Evolutionary conservation across 2,888 invertebrate genomes (phyloP).

Genomic region (Anoncus sp.): DNA sequence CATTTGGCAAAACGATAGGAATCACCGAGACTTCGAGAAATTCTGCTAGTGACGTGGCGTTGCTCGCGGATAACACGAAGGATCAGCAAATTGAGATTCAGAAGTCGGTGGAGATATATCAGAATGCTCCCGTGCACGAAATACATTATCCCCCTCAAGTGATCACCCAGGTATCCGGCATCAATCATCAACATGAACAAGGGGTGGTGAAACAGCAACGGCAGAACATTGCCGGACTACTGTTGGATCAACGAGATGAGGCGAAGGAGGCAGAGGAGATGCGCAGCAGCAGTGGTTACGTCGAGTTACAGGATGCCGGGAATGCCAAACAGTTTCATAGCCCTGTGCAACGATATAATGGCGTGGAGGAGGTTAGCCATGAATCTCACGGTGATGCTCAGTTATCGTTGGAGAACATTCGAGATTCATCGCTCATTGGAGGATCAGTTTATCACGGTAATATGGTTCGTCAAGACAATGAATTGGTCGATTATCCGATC

Average conservation of each 20-base stretch:
- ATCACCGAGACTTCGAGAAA: constrained; percentile 7
- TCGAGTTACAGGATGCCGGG: constrained; percentile 52
- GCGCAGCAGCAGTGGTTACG: constrained; percentile 53
- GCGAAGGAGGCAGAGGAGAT: constrained; percentile 40
- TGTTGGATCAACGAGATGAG: constrained; percentile 45
- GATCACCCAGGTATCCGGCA: constrained; percentile 67
- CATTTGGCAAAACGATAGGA: constrained; percentile 41
- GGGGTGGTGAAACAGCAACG: constrained; percentile 33
- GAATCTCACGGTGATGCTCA: constrained; percentile 49
- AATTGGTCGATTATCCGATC: constrained; percentile 47
- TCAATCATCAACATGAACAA: constrained; percentile 65
- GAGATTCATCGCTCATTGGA: constrained; percentile 21
- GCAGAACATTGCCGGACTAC: constrained; percentile 40
- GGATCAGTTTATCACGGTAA: constrained; percentile 57
- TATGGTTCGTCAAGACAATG: constrained; percentile 52
- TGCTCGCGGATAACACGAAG: constrained; percentile 22
- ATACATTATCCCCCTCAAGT: constrained; percentile 77
- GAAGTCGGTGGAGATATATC: constrained; percentile 79
- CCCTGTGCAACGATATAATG: constrained; percentile 35
- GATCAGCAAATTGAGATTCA: constrained; percentile 77
- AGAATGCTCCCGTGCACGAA: constrained; percentile 78
- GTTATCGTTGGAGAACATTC: constrained; percentile 50
- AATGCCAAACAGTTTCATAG: constrained; percentile 61
- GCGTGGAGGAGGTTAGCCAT: constrained; percentile 37
- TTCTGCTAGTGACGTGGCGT: constrained; percentile 6